phyloP scores from a whole-genome alignment of 2,888 invertebrate species.

The Diaprepes abbreviatus region DNA sequence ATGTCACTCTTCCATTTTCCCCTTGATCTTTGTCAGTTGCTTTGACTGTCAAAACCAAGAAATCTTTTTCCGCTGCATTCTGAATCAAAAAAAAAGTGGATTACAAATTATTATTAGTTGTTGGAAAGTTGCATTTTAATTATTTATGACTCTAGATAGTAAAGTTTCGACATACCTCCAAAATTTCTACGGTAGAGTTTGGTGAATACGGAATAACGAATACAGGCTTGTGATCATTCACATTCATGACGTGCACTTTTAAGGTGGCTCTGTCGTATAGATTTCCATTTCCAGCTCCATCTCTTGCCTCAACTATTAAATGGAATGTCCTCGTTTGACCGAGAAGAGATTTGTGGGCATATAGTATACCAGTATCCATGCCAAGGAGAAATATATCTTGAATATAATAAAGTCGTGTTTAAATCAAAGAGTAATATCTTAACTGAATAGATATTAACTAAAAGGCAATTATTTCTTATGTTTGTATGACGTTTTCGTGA shows the following conservation, averaged over 20 bases:
- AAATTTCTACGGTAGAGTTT: conserved; percentile 84
- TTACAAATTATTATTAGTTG: no score
- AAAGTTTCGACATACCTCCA: conserved; percentile 87
- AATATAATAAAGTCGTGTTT: conserved; percentile 53
- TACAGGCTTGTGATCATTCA: conserved; percentile 86
- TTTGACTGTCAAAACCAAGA: conserved; percentile 84
- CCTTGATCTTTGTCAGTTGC: conserved; percentile 87
- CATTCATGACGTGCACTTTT: conserved; percentile 81
- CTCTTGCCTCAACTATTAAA: conserved; percentile 77
- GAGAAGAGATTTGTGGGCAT: conserved; percentile 79
- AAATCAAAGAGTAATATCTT: no score
- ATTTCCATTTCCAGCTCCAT: conserved; percentile 76
- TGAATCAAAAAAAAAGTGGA: conserved; percentile 59
- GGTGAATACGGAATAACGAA: conserved; percentile 83
- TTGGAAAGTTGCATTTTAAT: no score
- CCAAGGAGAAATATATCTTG: conserved; percentile 83
- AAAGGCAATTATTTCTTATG: no score
- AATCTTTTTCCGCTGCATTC: conserved; percentile 83
- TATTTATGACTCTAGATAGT: no score
- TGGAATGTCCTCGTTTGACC: conserved; percentile 73
- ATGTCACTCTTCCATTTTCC: conserved; percentile 87
- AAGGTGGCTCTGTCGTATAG: conserved; percentile 79
- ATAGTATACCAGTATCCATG: conserved; percentile 83
- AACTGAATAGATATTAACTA: no score
- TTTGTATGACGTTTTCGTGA: no score